A percentile compares a stretch with the other conserved stretches of the same genome.
Evolutionary conservation across 2,113 vertebrate species (phyloP).

Genomic region (Hemiscyllium ocellatum): DNA sequence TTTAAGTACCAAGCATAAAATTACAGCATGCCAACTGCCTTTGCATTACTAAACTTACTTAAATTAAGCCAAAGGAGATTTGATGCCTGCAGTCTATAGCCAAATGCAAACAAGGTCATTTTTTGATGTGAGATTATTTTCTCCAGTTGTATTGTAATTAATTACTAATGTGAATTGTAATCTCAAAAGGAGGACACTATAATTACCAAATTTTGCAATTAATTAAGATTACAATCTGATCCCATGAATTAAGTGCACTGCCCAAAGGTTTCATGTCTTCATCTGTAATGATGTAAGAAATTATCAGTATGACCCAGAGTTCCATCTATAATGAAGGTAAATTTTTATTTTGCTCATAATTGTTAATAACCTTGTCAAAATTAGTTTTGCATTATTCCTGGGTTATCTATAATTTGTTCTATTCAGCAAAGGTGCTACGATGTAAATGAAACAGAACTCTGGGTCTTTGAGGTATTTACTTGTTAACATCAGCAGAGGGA

Average conservation of each 20-base stretch:
- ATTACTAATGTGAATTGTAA: slow-evolving; percentile 24
- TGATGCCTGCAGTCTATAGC: background rate
- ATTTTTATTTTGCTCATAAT: background rate
- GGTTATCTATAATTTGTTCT: background rate
- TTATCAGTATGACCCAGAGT: background rate
- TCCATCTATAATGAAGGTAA: background rate
- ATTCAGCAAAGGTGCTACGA: background rate
- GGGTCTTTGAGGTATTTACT: background rate
- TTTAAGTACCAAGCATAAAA: slow-evolving; percentile 15
- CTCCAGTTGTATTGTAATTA: slow-evolving; percentile 13
- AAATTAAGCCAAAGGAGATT: background rate
- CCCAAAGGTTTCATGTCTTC: background rate
- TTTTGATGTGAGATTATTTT: slow-evolving; percentile 9
- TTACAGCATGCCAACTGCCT: slow-evolving; percentile 10
- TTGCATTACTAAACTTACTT: slow-evolving; percentile 27
- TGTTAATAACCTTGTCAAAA: background rate
- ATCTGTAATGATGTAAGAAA: background rate
- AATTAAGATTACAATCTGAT: slow-evolving; percentile 22
- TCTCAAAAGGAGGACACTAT: background rate
- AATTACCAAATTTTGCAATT: slow-evolving; percentile 22
- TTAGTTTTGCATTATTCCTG: background rate
- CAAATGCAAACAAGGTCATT: slow-evolving; percentile 23
- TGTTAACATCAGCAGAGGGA: background rate
- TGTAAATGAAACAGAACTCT: background rate
- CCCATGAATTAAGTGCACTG: background rate